A percentile compares a stretch with the other conserved stretches of the same genome.
Conservation (phyloP, 2,888 invertebrate species). For the Ferdinandea cuprea region DNA sequence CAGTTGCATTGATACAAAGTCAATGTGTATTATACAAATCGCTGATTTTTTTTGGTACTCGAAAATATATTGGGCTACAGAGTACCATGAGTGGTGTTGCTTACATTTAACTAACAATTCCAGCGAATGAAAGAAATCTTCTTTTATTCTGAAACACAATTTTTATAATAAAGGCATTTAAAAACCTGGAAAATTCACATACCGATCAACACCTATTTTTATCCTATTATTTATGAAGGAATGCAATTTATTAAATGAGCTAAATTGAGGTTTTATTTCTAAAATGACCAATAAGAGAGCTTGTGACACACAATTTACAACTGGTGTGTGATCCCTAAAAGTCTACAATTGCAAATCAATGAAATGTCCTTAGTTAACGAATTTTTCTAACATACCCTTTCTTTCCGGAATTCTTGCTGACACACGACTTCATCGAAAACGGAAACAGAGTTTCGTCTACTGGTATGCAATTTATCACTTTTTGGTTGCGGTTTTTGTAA, state of each 20-base stretch:
- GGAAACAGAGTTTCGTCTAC: slow-evolving; percentile 80
- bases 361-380: background rate
- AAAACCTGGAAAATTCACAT: slow-evolving; percentile 6
- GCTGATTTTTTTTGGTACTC: slow-evolving; percentile 78
- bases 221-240: slow-evolving; percentile 71
- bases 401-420: slow-evolving; percentile 74
- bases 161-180: background rate
- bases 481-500: slow-evolving; percentile 1
- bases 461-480: slow-evolving; percentile 33
- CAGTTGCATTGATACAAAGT: slow-evolving; percentile 79
- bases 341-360: slow-evolving; percentile 55
- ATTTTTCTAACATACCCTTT: slow-evolving; percentile 24
- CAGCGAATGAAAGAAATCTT: slow-evolving; percentile 80
- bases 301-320: slow-evolving; percentile 80
- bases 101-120: slow-evolving; percentile 81
- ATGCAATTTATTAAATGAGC: slow-evolving; percentile 76
- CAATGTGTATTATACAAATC: slow-evolving; percentile 77
- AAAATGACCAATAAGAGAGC: slow-evolving; percentile 78
- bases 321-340: slow-evolving; percentile 77
- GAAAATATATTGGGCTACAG: slow-evolving; percentile 80
- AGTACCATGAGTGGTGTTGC: slow-evolving; percentile 80
- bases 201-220: slow-evolving; percentile 76
- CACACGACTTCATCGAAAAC: slow-evolving; percentile 80
- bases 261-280: slow-evolving; percentile 76
- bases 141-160: slow-evolving; percentile 69